phyloP scores from a whole-genome alignment of 2,113 vertebrate species.

The Sprattus sprattus region DNA sequence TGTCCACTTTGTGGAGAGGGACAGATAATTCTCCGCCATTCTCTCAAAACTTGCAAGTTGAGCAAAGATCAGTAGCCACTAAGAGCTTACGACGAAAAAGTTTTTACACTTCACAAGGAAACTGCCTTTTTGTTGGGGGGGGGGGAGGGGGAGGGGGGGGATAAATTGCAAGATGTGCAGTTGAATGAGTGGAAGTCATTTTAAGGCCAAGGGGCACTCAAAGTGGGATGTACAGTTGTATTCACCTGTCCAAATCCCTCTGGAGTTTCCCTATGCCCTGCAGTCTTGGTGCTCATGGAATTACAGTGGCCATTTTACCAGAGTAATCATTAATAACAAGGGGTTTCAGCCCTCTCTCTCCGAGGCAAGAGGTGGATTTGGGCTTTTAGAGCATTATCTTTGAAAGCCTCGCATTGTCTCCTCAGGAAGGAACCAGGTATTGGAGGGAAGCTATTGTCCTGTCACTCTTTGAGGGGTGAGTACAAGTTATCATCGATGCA shows the following conservation, averaged over 20 bases:
- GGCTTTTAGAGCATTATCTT: conserved; percentile 27
- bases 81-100: background rate
- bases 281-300: conserved; percentile 27
- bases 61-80: background rate
- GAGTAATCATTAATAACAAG: conserved; percentile 24
- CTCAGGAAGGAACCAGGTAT: conserved; percentile 11
- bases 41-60: background rate
- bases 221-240: background rate
- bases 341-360: background rate
- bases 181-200: background rate
- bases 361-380: background rate
- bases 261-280: background rate
- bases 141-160: background rate
- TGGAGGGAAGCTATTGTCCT: conserved; percentile 24
- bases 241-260: background rate
- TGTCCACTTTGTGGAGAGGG: background rate
- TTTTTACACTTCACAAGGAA: background rate
- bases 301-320: conserved; percentile 18
- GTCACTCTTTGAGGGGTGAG: conserved; percentile 28
- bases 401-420: conserved; percentile 35
- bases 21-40: background rate
- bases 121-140: background rate
- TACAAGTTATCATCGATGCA: conserved; percentile 25
- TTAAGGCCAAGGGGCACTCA: background rate
- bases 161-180: background rate